Evolutionary conservation across 2,888 invertebrate species (phyloP).

Genomic region (Bimastos eiseni): DNA sequence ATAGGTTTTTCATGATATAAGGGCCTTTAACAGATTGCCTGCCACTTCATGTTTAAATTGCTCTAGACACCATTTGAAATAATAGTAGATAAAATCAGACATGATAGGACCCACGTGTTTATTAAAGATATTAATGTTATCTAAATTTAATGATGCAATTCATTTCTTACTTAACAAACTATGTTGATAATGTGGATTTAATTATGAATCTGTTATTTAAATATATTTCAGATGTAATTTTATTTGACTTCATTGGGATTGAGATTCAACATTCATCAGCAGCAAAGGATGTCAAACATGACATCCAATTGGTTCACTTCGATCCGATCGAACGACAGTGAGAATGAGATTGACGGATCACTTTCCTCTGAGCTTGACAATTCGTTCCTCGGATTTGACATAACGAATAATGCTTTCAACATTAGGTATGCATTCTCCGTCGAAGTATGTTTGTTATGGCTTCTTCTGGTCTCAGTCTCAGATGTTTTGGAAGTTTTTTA

Average conservation of each 20-base stretch:
- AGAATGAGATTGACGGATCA: neutral
- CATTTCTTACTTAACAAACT: neutral
- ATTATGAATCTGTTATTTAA: neutral
- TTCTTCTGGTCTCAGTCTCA: too few relatives aligned
- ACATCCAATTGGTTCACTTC: neutral
- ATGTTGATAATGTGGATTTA: neutral
- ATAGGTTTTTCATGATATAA: too few relatives aligned
- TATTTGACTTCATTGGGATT: neutral
- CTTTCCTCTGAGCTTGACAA: neutral
- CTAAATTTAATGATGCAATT: neutral
- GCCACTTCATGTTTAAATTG: too few relatives aligned
- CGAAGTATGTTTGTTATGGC: neutral
- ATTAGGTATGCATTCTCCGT: neutral
- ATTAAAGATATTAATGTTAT: constrained; percentile 2
- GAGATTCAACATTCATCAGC: neutral
- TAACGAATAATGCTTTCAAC: neutral
- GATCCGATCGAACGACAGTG: constrained; percentile 15
- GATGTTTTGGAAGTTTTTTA: too few relatives aligned
- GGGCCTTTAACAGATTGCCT: too few relatives aligned
- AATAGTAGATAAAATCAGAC: neutral
- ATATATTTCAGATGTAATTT: neutral
- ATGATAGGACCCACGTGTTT: neutral
- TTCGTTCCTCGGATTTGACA: neutral
- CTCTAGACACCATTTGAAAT: too few relatives aligned
- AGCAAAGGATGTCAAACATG: neutral